phyloP scores from a whole-genome alignment of 2,797 vertebrate genomes.

The Gymnocypris eckloni region DNA sequence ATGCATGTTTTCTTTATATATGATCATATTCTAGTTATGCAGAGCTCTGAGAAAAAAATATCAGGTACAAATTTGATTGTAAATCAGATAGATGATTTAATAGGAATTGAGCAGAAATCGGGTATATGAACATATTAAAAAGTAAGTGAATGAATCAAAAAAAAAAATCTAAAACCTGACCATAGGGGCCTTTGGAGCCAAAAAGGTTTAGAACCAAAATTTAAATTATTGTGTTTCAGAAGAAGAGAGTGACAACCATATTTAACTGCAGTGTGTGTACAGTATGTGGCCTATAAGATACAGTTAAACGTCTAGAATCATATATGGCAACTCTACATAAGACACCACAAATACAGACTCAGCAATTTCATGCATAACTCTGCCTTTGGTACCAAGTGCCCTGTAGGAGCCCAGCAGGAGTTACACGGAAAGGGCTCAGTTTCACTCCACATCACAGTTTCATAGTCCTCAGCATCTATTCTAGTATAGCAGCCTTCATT shows the following conservation, averaged over 20 bases:
- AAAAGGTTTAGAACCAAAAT: neutral
- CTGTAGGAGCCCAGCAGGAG: neutral
- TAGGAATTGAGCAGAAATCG: neutral
- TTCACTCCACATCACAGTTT: conserved; percentile 22
- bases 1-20: neutral
- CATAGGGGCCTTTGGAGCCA: neutral
- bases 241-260: neutral
- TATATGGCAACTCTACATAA: neutral
- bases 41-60: neutral
- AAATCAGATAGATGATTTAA: neutral
- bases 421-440: neutral
- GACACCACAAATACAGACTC: conserved; percentile 5
- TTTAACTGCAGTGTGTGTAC: neutral
- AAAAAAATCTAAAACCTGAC: neutral
- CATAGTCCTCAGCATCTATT: conserved; percentile 6
- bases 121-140: neutral
- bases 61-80: too few relatives aligned
- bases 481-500: conserved; percentile 17
- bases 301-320: neutral
- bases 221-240: neutral
- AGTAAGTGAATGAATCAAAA: too few relatives aligned
- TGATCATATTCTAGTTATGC: neutral
- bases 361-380: conserved; percentile 1
- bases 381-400: neutral
- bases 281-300: neutral